A percentile compares a stretch with the other conserved stretches of the same genome.
These are phyloP conservation scores for Maniola hyperantus DNA, from an alignment of 2,888 invertebrate species.

Conservation along the genomic window DNA sequence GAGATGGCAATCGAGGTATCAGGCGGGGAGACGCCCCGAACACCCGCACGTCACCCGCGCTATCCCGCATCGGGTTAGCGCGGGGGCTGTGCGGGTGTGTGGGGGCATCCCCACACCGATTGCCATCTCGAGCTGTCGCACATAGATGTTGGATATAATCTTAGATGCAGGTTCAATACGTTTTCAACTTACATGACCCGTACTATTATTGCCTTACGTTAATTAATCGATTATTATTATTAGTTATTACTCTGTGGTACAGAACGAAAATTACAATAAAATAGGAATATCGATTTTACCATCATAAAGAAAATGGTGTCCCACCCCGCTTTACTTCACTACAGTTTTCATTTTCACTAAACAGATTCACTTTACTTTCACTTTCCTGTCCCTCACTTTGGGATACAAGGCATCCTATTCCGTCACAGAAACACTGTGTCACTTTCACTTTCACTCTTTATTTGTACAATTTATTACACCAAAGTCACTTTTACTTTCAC, in stretches of 20 bases:
- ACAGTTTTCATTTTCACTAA: constrained; percentile 48
- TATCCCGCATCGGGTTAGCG: no score
- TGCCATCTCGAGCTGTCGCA: no score
- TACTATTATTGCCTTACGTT: no score
- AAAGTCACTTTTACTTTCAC: not conserved
- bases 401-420: constrained; percentile 27
- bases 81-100: no score
- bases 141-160: not conserved
- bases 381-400: constrained; percentile 30
- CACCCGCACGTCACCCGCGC: no score
- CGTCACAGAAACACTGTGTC: constrained; percentile 35
- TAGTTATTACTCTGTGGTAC: constrained; percentile 6
- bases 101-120: no score
- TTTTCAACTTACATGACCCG: no score
- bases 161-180: no score
- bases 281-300: constrained; percentile 58
- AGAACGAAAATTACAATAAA: constrained; percentile 45
- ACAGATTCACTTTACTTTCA: constrained; percentile 25
- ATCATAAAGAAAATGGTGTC: constrained; percentile 52
- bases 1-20: no score
- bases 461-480: not conserved
- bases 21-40: no score
- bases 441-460: constrained; percentile 18
- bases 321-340: constrained; percentile 41
- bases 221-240: not conserved